Base-by-base conservation (phyloP, 1,140 invertebrate species). In the Temnothorax longispinosus region DNA sequence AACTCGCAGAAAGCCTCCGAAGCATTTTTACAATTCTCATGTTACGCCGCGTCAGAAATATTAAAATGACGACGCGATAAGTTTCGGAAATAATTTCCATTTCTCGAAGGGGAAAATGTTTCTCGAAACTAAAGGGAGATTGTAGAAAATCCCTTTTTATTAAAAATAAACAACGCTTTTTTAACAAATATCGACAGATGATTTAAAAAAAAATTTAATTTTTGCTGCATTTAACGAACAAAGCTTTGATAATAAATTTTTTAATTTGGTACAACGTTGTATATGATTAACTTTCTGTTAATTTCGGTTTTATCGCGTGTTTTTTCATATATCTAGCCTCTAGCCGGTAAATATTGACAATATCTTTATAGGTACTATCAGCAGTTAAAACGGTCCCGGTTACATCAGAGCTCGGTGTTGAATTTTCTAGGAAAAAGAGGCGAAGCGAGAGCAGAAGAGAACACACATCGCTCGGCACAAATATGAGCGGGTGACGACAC, bases 351-450 rank as follows among this genome's bases (percentile, higher is more conserved):
- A 81, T 81, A 75, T 50, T 75, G 21, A 47, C 27, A 60, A 84
- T 74, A 50, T 84, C 54, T 58, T 47, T 8, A 41, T 60, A 50
- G 27, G 41, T 54, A 18, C 35, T 75, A 82, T 44, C 54, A 41
- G 85, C 47, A 81, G 90, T 92, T 85, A 67, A 60, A 81, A 81
- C 4, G 44, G 10, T 11, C 80, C 85, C 87, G 89, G 89, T 90
- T 80, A 80, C 56, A 62, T 82, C 85, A 82, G 87, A 91, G 56
- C 71, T 58, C 91, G 86, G 82, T 91, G 91, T 84, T 89, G 87
- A 93, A 92, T 92, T 92, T 91, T 89, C 88, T 86, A 87, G 77
- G 88, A 90, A 91, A 82, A 87, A 88, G 67, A 62, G 52, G 21
- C n/a, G 35, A 71, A 27, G 15, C 47, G 56, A 44, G 18, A 89